Conservation (phyloP, 2,113 vertebrate genomes). For the Erythrolamprus reginae region DNA sequence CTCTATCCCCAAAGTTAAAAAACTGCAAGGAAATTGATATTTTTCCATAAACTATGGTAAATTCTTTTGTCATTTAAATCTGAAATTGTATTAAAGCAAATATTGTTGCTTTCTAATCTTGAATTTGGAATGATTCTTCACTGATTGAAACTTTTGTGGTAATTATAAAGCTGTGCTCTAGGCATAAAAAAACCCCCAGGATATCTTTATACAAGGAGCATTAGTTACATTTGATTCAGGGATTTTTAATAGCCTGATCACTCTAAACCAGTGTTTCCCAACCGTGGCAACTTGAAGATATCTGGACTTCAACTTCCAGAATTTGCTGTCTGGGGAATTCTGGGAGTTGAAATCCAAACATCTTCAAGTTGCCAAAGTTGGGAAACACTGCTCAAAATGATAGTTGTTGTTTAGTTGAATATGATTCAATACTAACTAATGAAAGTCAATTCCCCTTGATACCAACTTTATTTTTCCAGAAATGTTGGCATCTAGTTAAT, state of each 20-base stretch:
- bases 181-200: not conserved
- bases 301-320: no score
- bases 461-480: not conserved
- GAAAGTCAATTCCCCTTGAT: not conserved
- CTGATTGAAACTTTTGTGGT: not conserved
- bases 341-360: no score
- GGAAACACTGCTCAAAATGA: no score
- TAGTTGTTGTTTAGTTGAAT: not conserved
- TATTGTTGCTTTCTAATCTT: not conserved
- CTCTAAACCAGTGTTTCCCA: no score
- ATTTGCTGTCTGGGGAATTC: no score
- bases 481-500: not conserved
- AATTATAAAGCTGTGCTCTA: not conserved
- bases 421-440: not conserved
- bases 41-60: not conserved
- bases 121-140: not conserved
- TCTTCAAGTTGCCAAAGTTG: no score
- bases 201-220: not conserved
- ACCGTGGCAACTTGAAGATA: no score
- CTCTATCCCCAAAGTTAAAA: not conserved
- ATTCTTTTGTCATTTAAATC: not conserved
- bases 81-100: not conserved
- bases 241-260: not conserved
- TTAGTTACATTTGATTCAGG: not conserved
- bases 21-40: not conserved